Conservation (phyloP, 2,113 vertebrate species). For the Leuciscus idus region DNA sequence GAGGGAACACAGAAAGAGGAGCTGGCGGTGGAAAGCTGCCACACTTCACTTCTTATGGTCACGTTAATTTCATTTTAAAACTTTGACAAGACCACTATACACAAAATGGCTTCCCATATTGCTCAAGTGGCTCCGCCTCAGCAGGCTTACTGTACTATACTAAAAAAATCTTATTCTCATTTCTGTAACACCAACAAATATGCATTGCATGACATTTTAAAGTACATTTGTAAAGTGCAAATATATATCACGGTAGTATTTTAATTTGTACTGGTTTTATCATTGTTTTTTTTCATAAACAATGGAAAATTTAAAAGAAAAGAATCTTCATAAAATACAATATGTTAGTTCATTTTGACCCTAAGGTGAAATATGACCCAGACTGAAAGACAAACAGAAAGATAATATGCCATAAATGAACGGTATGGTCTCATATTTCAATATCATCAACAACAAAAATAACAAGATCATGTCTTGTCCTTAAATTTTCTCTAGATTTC, state of each 20-base stretch:
- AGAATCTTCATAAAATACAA: background rate
- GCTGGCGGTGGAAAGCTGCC: background rate
- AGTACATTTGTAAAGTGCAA: background rate
- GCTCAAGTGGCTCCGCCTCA: background rate
- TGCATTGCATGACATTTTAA: background rate
- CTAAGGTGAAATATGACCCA: background rate
- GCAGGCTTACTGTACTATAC: background rate
- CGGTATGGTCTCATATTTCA: background rate
- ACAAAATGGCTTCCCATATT: background rate
- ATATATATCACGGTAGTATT: background rate
- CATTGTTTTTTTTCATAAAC: background rate
- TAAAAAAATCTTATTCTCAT: background rate
- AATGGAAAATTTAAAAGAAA: background rate
- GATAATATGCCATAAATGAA: background rate
- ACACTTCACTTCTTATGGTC: background rate
- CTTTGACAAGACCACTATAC: background rate
- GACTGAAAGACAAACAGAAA: background rate
- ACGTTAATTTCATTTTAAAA: background rate
- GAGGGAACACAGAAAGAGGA: constrained; percentile 23
- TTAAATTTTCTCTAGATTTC: background rate
- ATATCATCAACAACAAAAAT: background rate
- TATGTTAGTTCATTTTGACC: background rate
- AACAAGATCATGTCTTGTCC: background rate
- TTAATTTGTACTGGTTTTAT: background rate
- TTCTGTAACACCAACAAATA: background rate